Conservation (phyloP, 2,797 vertebrate species). For the Pseudopleuronectes americanus region DNA sequence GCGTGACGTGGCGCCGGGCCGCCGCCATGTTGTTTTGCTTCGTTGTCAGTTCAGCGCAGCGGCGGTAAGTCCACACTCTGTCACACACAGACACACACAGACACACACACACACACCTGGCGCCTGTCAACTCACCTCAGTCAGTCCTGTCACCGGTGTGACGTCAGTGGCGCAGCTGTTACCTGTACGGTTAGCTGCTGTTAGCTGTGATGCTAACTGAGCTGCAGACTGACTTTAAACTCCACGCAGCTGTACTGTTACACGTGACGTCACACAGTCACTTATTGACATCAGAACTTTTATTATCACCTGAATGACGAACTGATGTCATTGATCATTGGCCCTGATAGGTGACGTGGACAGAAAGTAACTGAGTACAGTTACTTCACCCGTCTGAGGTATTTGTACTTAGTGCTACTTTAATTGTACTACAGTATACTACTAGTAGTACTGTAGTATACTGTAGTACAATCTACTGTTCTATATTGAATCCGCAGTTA, state of each 20-base stretch:
- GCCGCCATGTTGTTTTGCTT: conserved; percentile 78
- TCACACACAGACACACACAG: not conserved
- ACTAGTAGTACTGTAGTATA: too few relatives aligned
- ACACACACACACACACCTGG: not conserved
- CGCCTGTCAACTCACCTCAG: too few relatives aligned
- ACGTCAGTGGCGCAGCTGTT: conserved; percentile 1
- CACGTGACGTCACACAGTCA: not conserved
- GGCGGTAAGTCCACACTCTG: conserved; percentile 27
- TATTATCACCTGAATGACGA: too few relatives aligned
- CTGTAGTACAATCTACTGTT: too few relatives aligned
- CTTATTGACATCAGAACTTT: too few relatives aligned
- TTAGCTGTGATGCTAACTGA: conserved; percentile 32
- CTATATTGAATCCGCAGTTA: too few relatives aligned
- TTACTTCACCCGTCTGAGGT: not conserved
- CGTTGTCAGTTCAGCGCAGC: conserved; percentile 59
- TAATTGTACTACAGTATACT: too few relatives aligned
- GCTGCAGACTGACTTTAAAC: not conserved
- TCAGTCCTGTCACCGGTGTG: conserved; percentile 13
- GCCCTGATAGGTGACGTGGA: too few relatives aligned
- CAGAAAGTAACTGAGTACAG: too few relatives aligned
- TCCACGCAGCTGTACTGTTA: not conserved
- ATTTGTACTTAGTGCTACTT: not conserved
- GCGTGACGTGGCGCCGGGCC: conserved; percentile 71
- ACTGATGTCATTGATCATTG: too few relatives aligned
- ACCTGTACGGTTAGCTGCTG: not conserved